Evolutionary conservation across 1,140 invertebrate species (phyloP).

Genomic region (Drosophila sulfurigaster): DNA sequence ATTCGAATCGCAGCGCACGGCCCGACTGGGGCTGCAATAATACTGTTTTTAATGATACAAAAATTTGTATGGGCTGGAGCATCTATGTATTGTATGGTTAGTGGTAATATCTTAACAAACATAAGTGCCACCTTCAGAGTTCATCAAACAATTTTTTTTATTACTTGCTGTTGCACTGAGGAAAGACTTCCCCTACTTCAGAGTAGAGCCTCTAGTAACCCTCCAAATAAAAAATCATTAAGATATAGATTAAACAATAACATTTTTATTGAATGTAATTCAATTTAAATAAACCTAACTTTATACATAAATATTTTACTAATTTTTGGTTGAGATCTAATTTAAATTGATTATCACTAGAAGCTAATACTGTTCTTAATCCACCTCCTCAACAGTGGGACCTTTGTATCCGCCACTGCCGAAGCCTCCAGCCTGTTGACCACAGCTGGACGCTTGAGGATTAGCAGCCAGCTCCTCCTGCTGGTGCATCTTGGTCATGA

Average conservation of each 20-base stretch:
- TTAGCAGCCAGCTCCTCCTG: constrained; percentile 65
- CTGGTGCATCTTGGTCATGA: constrained; percentile 87
- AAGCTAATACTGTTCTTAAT: constrained; percentile 85
- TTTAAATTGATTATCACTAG: constrained; percentile 1
- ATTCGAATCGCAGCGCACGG: no score
- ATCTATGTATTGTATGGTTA: no score
- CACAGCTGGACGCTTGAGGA: constrained; percentile 77
- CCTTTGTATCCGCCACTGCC: constrained; percentile 78
- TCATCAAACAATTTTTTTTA: no score
- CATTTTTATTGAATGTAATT: constrained; percentile 39
- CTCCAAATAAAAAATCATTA: no score
- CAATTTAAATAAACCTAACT: constrained; percentile 15
- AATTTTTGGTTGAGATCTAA: constrained; percentile 19
- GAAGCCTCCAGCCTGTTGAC: constrained; percentile 85
- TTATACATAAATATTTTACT: constrained; percentile 2
- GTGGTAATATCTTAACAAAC: no score
- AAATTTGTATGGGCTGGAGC: no score
- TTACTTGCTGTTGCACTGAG: no score
- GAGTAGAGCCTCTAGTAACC: no score
- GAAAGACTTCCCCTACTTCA: no score
- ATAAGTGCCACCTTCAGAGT: no score
- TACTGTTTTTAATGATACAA: no score
- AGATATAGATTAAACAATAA: background rate
- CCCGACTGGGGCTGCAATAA: no score
- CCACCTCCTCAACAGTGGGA: constrained; percentile 90